phyloP scores from a whole-genome alignment of 2,113 vertebrate genomes.

The Melospiza georgiana region DNA sequence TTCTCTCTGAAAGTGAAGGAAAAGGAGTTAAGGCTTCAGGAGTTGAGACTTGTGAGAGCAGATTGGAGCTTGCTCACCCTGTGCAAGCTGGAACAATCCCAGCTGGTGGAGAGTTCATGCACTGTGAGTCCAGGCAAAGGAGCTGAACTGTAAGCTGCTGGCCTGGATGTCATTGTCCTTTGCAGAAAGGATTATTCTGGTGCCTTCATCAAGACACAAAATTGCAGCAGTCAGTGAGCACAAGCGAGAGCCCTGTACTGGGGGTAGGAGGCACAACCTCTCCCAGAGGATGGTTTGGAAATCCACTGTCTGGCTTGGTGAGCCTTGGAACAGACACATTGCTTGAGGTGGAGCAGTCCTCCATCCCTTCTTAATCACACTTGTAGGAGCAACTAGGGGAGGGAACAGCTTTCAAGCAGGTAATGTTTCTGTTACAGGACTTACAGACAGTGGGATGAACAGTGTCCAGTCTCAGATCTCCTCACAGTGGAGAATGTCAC shows the following conservation, averaged over 20 bases:
- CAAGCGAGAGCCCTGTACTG: accelerated
- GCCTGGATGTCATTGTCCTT: neutral
- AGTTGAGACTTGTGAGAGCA: neutral
- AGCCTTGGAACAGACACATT: neutral
- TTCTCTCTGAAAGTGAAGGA: neutral
- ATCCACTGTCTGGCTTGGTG: neutral
- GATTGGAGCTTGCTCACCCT: neutral
- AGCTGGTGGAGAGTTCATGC: neutral
- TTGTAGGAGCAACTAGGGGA: neutral
- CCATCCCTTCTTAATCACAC: neutral
- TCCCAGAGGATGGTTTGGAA: neutral
- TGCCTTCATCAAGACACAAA: neutral
- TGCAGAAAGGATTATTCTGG: neutral
- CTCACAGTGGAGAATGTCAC: neutral
- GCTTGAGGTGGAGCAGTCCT: neutral
- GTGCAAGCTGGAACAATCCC: neutral
- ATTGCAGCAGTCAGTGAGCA: neutral
- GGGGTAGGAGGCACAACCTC: accelerated
- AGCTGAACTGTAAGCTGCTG: neutral
- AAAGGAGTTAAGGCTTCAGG: neutral
- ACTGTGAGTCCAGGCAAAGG: neutral
- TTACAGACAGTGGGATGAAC: neutral
- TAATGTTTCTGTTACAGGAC: neutral
- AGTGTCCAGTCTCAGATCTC: neutral
- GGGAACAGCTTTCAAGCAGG: neutral